phyloP scores from a whole-genome alignment of 2,797 vertebrate genomes.

The Loriculus beryllinus region DNA sequence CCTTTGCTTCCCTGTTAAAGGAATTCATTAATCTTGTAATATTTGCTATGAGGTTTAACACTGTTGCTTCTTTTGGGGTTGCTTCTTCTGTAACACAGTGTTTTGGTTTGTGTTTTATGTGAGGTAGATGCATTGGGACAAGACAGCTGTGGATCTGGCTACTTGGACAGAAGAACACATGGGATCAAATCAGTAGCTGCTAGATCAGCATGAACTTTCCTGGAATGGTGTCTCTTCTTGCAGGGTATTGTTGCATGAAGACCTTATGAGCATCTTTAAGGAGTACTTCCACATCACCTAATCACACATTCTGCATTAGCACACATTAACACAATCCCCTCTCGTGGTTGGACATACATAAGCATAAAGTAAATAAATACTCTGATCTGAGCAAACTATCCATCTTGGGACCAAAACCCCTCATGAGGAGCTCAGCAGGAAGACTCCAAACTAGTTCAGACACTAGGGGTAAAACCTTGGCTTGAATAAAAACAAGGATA shows the following conservation, averaged over 20 bases:
- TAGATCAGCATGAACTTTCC: not conserved
- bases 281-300: not conserved
- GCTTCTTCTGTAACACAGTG: not conserved
- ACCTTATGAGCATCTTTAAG: not conserved
- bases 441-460: not conserved
- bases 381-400: not conserved
- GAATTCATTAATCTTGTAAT: not conserved
- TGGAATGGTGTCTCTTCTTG: not conserved
- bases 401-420: not conserved
- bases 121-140: not conserved
- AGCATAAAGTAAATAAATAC: not conserved
- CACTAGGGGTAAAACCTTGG: not conserved
- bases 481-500: not conserved
- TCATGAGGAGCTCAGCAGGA: not conserved
- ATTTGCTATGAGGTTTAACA: not conserved
- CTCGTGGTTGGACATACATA: not conserved
- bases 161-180: not conserved
- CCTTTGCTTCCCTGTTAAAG: not conserved
- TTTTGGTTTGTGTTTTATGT: not conserved
- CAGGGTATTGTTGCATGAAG: fast-evolving
- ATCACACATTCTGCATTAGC: not conserved
- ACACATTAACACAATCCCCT: not conserved
- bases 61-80: not conserved
- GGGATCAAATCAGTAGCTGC: not conserved
- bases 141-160: not conserved